phyloP scores from a whole-genome alignment of 2,888 invertebrate species.

The Drosophila gaucha region DNA sequence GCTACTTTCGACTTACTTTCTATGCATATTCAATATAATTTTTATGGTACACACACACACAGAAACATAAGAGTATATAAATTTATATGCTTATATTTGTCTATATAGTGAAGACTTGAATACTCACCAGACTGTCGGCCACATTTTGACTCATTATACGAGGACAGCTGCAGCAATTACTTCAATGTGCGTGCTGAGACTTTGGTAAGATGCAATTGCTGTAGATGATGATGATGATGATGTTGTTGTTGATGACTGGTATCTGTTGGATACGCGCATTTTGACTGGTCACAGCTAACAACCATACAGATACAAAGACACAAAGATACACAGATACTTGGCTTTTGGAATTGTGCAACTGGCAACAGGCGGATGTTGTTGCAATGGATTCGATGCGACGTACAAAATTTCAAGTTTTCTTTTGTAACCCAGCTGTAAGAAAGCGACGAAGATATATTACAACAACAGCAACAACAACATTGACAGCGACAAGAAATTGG shows the following conservation, averaged over 20 bases:
- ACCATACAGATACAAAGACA: not conserved
- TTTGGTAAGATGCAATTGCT: slow-evolving; percentile 70
- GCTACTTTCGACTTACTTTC: slow-evolving; percentile 65
- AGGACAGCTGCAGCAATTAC: slow-evolving; percentile 70
- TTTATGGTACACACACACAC: slow-evolving; percentile 27
- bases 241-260: slow-evolving; percentile 55
- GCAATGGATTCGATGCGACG: slow-evolving; percentile 58
- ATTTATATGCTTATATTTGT: not conserved
- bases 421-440: slow-evolving; percentile 67
- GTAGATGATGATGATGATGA: slow-evolving; percentile 4
- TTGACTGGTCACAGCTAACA: slow-evolving; percentile 59
- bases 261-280: slow-evolving; percentile 69
- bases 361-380: slow-evolving; percentile 63
- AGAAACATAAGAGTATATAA: slow-evolving; percentile 1
- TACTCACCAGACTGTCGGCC: slow-evolving; percentile 85
- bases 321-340: slow-evolving; percentile 30
- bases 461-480: not conserved
- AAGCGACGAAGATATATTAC: slow-evolving; percentile 51
- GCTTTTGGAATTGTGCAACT: slow-evolving; percentile 61
- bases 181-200: slow-evolving; percentile 70
- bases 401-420: slow-evolving; percentile 72
- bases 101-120: not conserved
- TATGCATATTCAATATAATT: slow-evolving; percentile 52
- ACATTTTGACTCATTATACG: slow-evolving; percentile 85
- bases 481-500: slow-evolving; percentile 34